phyloP scores from a whole-genome alignment of 1,140 invertebrate genomes.

The Drosophila subobscura region DNA sequence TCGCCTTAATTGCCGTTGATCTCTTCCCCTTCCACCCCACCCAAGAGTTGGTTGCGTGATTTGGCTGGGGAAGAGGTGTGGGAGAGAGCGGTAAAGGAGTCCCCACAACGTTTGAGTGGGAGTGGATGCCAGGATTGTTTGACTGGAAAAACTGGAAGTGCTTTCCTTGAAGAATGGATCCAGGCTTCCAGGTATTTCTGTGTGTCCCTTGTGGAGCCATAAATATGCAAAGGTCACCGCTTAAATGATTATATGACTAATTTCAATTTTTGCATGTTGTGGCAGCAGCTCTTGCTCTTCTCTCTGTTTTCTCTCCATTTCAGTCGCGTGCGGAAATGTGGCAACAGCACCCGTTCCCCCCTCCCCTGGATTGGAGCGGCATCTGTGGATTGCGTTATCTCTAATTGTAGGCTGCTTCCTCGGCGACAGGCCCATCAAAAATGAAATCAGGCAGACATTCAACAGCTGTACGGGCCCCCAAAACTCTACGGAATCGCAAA shows the following conservation, averaged over 20 bases:
- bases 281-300: conserved; percentile 23
- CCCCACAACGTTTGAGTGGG: too few species aligned
- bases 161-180: too few species aligned
- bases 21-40: background rate
- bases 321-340: conserved; percentile 68
- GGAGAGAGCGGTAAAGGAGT: too few species aligned
- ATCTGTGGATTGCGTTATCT: conserved; percentile 46
- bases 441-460: conserved; percentile 16
- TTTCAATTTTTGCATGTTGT: conserved; percentile 52
- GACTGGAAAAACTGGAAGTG: too few species aligned
- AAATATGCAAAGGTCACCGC: conserved; percentile 40
- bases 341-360: conserved; percentile 35
- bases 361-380: background rate
- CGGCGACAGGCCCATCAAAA: conserved; percentile 14
- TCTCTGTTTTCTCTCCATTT: conserved; percentile 15
- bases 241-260: conserved; percentile 32
- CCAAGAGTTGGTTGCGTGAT: conserved; percentile 19
- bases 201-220: background rate
- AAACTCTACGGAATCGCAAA: background rate
- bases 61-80: background rate
- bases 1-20: conserved; percentile 45
- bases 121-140: too few species aligned
- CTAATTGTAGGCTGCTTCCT: conserved; percentile 38
- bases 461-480: conserved; percentile 28
- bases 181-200: too few species aligned